phyloP scores from a whole-genome alignment of 2,113 vertebrate species.

The Melanotaenia duboulayi region DNA sequence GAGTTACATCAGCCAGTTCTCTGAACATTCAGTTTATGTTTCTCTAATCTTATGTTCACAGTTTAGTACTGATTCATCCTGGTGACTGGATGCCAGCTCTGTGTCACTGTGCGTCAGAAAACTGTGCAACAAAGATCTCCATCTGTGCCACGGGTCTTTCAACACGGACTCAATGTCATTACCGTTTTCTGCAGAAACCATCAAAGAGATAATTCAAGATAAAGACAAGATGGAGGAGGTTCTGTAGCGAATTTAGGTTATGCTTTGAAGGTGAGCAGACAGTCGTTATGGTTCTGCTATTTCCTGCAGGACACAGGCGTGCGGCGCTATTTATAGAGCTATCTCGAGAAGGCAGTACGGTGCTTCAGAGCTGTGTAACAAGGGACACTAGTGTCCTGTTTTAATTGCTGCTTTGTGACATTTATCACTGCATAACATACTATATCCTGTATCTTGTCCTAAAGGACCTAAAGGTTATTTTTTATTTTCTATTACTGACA shows the following conservation, averaged over 20 bases:
- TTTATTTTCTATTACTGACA: background rate
- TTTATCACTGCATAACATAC: slow-evolving; percentile 12
- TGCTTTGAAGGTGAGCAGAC: slow-evolving; percentile 64
- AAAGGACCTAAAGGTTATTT: background rate
- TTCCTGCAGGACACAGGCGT: slow-evolving; percentile 37
- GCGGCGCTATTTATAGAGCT: slow-evolving; percentile 63
- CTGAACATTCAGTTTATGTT: too few relatives aligned
- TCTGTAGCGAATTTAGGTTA: slow-evolving; percentile 22
- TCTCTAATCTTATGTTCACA: too few relatives aligned
- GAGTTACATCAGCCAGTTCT: too few relatives aligned
- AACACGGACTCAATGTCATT: background rate
- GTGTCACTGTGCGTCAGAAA: background rate
- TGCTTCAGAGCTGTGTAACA: slow-evolving; percentile 23
- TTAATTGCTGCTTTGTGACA: slow-evolving; percentile 17
- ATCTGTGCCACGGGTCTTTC: background rate
- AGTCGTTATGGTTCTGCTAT: slow-evolving; percentile 26
- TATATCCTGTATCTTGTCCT: background rate
- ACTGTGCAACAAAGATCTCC: background rate
- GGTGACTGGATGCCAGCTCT: background rate
- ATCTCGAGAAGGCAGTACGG: slow-evolving; percentile 49
- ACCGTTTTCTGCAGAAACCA: slow-evolving; percentile 23
- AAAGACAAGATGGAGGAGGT: slow-evolving; percentile 7
- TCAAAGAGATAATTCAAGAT: slow-evolving; percentile 31
- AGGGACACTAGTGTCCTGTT: background rate
- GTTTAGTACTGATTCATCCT: slow-evolving; percentile 20